Evolutionary conservation across 2,797 vertebrate genomes (phyloP), one percentile per base, ranked within the genome.

Genomic region (Poeciliopsis paucimaculata): DNA sequence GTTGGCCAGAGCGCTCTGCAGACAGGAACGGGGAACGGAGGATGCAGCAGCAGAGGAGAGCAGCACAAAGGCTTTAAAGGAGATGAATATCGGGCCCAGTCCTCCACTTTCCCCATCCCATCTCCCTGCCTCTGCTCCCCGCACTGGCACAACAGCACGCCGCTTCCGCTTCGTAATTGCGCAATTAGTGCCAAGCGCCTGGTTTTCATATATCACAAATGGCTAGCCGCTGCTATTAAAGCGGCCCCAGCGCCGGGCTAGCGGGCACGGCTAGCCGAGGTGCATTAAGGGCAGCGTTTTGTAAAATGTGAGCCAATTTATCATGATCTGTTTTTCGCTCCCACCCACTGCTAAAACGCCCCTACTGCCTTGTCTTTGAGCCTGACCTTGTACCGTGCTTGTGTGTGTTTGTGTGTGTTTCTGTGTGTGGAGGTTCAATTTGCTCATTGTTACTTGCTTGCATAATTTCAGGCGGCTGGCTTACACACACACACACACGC

Each of bases 161-260:
- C 88, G 96, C 97, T 97, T 98, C 97, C 96, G 96, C 96, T 97
- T 97, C 97, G 97, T 99, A 98, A 99, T 98, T 98, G 97, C 96
- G 94, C 97, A 99, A 98, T 99, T 99, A 98, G 97, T 97, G 96
- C 95, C 96, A 96, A 53, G 95, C 90, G 95, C 95, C 96, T 96
- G 94, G 95, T 97, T 97, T 98, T 97, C 96, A 97, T 98, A 98
- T 94, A 98, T 98, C 97, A 98, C 96, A 96, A 95, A 95, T 95
- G 96, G 95, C 95, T 94, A 94, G 95, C 92, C 87, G 83, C 90
- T 77, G 90, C 94, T 91, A 94, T 95, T 95, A 94, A 92, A 93
- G 90, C 88, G 90, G 92, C 88, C 77, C 75, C 87, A 62, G 95
- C 86, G 80, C 90, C 88, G 82, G 93, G 90, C 93, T 92, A 85